Percentiles rank a stretch among this genome's conserved stretches.
phyloP scores from a whole-genome alignment of 2,888 invertebrate species.

The Patella depressa region DNA sequence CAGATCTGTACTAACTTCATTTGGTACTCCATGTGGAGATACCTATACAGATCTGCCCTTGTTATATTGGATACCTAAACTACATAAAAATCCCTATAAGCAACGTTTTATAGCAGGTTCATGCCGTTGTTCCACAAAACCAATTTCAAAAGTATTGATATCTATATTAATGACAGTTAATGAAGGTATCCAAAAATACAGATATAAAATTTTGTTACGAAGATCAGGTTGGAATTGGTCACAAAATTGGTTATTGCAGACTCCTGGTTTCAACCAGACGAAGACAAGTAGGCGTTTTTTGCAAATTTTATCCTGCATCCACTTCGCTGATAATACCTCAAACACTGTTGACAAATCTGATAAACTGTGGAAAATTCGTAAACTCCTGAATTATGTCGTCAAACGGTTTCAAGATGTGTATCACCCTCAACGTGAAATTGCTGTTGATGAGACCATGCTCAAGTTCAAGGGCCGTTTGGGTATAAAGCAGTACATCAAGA shows the following conservation, averaged over 20 bases:
- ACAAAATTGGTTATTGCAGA: constrained; percentile 2
- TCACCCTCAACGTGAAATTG: constrained; percentile 6
- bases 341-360: constrained; percentile 1
- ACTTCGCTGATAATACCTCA: not conserved
- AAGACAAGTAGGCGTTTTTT: not conserved
- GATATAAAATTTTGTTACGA: too few species aligned
- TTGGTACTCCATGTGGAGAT: too few species aligned
- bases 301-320: not conserved
- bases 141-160: too few species aligned
- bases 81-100: too few species aligned
- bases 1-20: too few species aligned
- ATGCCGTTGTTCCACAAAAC: too few species aligned
- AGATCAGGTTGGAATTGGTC: not conserved
- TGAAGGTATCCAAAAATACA: too few species aligned
- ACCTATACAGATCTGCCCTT: too few species aligned
- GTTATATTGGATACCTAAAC: too few species aligned
- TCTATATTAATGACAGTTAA: too few species aligned
- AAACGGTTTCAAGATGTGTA: constrained; percentile 4
- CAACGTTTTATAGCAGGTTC: too few species aligned
- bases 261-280: not conserved
- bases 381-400: not conserved
- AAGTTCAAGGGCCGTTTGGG: constrained; percentile 4
- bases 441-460: not conserved
- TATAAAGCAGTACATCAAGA: not conserved
- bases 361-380: not conserved